Evolutionary conservation across 2,113 vertebrate genomes (phyloP).

Genomic region (Gymnocephalus cernua): DNA sequence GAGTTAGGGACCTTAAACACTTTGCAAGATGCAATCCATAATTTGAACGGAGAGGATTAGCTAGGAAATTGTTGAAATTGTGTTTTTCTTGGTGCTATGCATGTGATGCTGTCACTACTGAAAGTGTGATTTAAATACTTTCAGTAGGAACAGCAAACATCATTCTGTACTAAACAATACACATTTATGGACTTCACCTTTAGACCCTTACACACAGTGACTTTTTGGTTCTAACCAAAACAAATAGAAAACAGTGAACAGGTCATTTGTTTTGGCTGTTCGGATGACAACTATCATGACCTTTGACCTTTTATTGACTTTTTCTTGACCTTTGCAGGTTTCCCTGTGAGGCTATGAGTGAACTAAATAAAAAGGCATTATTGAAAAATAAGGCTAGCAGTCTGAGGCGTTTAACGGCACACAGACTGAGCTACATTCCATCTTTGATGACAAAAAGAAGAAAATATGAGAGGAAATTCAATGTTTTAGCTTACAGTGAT

Average conservation of each 20-base stretch:
- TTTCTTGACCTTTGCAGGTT: constrained; percentile 81
- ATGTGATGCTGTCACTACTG: background rate
- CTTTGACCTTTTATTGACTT: constrained; percentile 68
- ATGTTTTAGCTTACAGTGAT: constrained; percentile 78
- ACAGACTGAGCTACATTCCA: constrained; percentile 90
- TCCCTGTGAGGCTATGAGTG: constrained; percentile 83
- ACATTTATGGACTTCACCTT: constrained; percentile 56
- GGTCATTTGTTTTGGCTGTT: constrained; percentile 81
- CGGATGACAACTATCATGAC: constrained; percentile 78
- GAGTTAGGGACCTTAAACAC: constrained; percentile 67
- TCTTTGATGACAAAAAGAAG: constrained; percentile 73
- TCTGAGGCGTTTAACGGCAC: constrained; percentile 72
- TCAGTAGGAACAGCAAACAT: background rate
- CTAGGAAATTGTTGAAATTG: background rate
- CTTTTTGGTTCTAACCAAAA: constrained; percentile 78
- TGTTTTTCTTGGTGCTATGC: background rate
- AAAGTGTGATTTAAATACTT: background rate
- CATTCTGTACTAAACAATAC: background rate
- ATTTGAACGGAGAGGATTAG: background rate
- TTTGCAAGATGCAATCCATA: constrained; percentile 72
- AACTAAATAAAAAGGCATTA: constrained; percentile 85
- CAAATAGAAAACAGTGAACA: constrained; percentile 82
- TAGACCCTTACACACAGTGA: constrained; percentile 34
- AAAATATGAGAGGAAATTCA: constrained; percentile 61
- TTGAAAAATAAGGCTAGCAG: constrained; percentile 84